phyloP scores from a whole-genome alignment of 2,888 invertebrate genomes.

The Sinohyriopsis cumingii region DNA sequence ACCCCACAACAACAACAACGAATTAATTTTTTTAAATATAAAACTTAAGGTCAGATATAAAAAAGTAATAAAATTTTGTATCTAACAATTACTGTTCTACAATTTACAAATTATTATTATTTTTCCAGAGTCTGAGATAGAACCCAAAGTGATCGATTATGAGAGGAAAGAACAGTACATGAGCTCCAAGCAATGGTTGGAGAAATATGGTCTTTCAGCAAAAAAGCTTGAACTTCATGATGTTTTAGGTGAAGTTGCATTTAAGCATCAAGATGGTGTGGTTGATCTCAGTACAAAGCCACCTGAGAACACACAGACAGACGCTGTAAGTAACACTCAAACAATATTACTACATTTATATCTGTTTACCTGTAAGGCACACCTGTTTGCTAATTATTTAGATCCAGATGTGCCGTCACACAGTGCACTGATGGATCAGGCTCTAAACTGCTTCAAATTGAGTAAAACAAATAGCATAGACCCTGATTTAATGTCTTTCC shows the following conservation, averaged over 20 bases:
- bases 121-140: conserved; percentile 40
- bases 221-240: conserved; percentile 68
- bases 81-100: too few relatives aligned
- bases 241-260: conserved; percentile 67
- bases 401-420: too few relatives aligned
- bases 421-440: too few relatives aligned
- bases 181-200: conserved; percentile 70
- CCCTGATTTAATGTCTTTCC: too few relatives aligned
- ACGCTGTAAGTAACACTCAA: conserved; percentile 62
- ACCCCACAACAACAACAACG: too few relatives aligned
- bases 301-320: conserved; percentile 56
- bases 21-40: too few relatives aligned
- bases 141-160: conserved; percentile 23
- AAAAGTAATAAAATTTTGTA: too few relatives aligned
- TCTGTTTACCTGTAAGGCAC: not conserved
- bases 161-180: conserved; percentile 67
- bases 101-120: not conserved
- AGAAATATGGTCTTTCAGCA: conserved; percentile 66
- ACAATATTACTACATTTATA: not conserved
- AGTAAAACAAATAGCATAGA: too few relatives aligned
- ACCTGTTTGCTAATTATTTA: not conserved
- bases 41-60: too few relatives aligned
- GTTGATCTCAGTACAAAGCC: conserved; percentile 65
- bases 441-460: too few relatives aligned
- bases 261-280: conserved; percentile 70